A percentile compares a stretch with the other conserved stretches of the same genome.
Evolutionary conservation across 2,113 vertebrate genomes (phyloP).

Genomic region (Todiramphus saurophagus): DNA sequence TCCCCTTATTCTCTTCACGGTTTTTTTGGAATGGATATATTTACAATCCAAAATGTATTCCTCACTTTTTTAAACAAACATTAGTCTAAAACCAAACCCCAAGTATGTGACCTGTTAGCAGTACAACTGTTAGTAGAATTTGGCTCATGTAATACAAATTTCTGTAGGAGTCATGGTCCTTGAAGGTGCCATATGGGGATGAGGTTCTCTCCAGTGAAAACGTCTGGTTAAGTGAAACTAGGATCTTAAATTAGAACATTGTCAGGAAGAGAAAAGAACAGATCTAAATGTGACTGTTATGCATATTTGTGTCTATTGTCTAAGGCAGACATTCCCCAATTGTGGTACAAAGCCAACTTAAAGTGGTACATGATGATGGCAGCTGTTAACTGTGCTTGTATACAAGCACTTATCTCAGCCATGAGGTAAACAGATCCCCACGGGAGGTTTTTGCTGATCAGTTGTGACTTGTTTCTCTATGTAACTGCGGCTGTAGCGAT

Average conservation of each 20-base stretch:
- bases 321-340: conserved; percentile 41
- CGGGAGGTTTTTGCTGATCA: background rate
- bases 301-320: conserved; percentile 59
- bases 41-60: conserved; percentile 47
- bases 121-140: conserved; percentile 7
- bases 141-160: conserved; percentile 6
- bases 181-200: conserved; percentile 59
- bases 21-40: conserved; percentile 15
- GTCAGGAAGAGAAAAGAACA: conserved; percentile 56
- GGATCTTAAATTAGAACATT: conserved; percentile 69
- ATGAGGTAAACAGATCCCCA: background rate
- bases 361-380: conserved; percentile 37
- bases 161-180: conserved; percentile 37
- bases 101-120: conserved; percentile 41
- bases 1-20: conserved; percentile 32
- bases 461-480: background rate
- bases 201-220: conserved; percentile 42
- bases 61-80: conserved; percentile 37
- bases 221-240: conserved; percentile 62
- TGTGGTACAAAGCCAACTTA: conserved; percentile 3
- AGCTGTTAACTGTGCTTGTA: conserved; percentile 13
- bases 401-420: background rate
- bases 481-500: background rate
- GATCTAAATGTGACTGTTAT: conserved; percentile 48
- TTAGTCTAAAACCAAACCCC: conserved; percentile 20